Percentiles rank a stretch among this genome's conserved stretches.
phyloP scores from a whole-genome alignment of 1,140 invertebrate species.

The Bactericera cockerelli region DNA sequence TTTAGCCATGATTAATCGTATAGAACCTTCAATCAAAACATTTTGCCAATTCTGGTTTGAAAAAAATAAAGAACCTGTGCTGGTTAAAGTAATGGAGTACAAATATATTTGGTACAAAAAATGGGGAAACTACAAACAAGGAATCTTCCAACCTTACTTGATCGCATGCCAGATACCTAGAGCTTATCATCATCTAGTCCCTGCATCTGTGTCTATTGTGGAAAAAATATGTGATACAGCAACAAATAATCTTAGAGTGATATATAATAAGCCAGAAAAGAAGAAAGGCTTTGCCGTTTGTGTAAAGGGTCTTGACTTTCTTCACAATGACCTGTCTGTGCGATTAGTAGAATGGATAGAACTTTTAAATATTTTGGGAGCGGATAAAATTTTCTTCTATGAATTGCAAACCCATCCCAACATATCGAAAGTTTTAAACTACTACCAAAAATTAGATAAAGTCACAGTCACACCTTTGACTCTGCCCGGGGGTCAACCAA shows the following conservation, averaged over 20 bases:
- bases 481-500: constrained; percentile 78
- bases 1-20: constrained; percentile 78
- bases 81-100: constrained; percentile 69
- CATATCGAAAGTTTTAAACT: constrained; percentile 68
- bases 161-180: constrained; percentile 74
- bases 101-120: constrained; percentile 89
- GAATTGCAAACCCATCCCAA: constrained; percentile 78
- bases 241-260: constrained; percentile 72
- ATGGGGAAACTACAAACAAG: constrained; percentile 88
- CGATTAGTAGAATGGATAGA: constrained; percentile 91
- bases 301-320: constrained; percentile 83
- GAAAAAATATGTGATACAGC: constrained; percentile 69
- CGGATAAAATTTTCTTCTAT: constrained; percentile 86
- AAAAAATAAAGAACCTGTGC: constrained; percentile 55
- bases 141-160: constrained; percentile 79
- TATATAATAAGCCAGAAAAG: constrained; percentile 49
- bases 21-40: constrained; percentile 64
- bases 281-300: constrained; percentile 82
- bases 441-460: constrained; percentile 58
- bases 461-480: constrained; percentile 75
- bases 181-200: constrained; percentile 50
- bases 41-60: constrained; percentile 86
- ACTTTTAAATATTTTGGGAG: constrained; percentile 66
- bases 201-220: constrained; percentile 72
- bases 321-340: constrained; percentile 78